These are phyloP conservation scores for Dascillus cervinus DNA, from an alignment of 2,888 invertebrate genomes.

Conservation along the genomic window DNA sequence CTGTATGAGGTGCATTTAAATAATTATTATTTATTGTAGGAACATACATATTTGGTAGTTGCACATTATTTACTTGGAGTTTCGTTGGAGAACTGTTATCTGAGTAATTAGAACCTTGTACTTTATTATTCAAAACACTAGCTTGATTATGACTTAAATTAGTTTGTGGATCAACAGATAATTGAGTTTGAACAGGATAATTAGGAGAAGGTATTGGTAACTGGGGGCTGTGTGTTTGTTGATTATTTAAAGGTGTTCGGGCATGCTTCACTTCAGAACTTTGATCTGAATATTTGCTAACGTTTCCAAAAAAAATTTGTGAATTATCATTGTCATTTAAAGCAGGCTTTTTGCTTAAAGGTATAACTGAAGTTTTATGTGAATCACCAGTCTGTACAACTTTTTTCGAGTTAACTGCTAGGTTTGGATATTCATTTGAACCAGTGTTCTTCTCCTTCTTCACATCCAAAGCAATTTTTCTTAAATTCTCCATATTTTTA, in stretches of 20 bases:
- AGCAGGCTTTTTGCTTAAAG: no score
- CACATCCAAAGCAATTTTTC: background rate
- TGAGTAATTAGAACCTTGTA: background rate
- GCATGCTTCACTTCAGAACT: constrained; percentile 35
- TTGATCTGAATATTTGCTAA: constrained; percentile 16
- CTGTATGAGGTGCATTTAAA: constrained; percentile 28
- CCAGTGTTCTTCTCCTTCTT: no score
- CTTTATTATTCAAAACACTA: background rate
- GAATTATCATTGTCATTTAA: no score
- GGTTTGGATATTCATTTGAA: no score
- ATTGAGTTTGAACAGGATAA: constrained; percentile 33
- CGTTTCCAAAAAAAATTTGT: no score
- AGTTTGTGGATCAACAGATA: constrained; percentile 14
- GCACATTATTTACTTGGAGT: constrained; percentile 7
- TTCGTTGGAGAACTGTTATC: background rate
- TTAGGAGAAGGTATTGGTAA: constrained; percentile 37
- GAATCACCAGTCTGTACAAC: no score
- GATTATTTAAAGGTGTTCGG: constrained; percentile 29
- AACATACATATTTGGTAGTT: constrained; percentile 30
- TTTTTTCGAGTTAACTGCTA: no score
- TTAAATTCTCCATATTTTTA: background rate
- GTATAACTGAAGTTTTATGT: no score
- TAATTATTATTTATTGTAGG: constrained; percentile 35
- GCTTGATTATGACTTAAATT: background rate
- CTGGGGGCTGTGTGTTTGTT: constrained; percentile 36